These are phyloP conservation scores for Lasioglossum leucozonium DNA, from an alignment of 2,888 invertebrate genomes.

Conservation along the genomic window DNA sequence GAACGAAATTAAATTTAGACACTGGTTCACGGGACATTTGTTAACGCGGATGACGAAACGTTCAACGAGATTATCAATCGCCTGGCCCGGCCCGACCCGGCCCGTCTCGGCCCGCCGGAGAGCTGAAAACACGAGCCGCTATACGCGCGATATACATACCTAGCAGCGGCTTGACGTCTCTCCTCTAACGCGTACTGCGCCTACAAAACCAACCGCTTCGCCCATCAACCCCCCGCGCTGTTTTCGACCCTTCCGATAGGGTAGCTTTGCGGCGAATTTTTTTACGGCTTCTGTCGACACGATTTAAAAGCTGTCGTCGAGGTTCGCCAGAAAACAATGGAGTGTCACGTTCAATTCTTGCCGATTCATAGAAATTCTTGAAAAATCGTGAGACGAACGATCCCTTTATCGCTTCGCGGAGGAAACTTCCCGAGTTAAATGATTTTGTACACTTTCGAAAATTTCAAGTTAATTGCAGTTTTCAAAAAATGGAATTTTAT, in stretches of 20 bases:
- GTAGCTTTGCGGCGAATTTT: not conserved
- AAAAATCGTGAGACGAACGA: no score
- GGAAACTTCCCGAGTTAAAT: no score
- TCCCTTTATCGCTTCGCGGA: no score
- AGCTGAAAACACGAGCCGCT: slow-evolving; percentile 31
- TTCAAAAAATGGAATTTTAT: no score
- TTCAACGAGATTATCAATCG: slow-evolving; percentile 64
- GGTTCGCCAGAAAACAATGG: not conserved
- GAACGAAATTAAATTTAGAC: slow-evolving; percentile 70
- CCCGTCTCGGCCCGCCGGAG: not conserved
- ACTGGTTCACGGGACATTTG: slow-evolving; percentile 64
- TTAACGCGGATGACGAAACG: slow-evolving; percentile 59
- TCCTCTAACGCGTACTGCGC: not conserved
- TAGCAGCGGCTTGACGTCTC: slow-evolving; percentile 6
- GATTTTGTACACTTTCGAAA: no score
- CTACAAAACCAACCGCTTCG: not conserved
- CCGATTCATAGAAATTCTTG: no score
- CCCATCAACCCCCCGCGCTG: not conserved
- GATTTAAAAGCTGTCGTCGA: not conserved
- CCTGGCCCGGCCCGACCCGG: no score
- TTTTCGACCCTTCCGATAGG: not conserved
- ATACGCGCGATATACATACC: slow-evolving; percentile 21
- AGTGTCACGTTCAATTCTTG: no score
- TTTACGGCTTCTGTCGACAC: not conserved
- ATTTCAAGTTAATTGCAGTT: no score